Evolutionary conservation across 2,888 invertebrate genomes (phyloP), one percentile per base, ranked within the genome.

Genomic region (Limnephilus lunatus): DNA sequence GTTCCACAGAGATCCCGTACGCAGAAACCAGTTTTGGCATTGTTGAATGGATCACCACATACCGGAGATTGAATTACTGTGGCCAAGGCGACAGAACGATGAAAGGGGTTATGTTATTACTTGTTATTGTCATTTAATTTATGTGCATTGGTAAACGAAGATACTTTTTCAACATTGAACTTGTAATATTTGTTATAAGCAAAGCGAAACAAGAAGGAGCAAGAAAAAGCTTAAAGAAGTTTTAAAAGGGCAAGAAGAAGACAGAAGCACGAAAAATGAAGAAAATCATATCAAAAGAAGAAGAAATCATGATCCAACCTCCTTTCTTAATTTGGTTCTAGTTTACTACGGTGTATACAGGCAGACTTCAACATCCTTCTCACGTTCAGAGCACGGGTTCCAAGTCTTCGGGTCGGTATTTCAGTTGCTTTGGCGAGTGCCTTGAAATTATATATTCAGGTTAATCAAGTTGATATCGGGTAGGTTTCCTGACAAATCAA

Each of bases 1-100:
- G 86, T 86, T 44, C n/a, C 30, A 48, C 30, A 14, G n/a, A 86
- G 86, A 48, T 86, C 86, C 86, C 48, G 44, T 86, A 86, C 44
- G 39, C 86, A 12, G n/a, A 44, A 86, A n/a, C 86, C n/a, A 44
- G n/a, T 86, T 86, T 25, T 44, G 86, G 39, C 35, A 30, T 86
- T 30, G n/a, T 86, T 44, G 44, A 44, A 86, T 86, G 86, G 44
- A 44, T 44, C 86, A 30, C 68, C 68, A 68, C 68, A 68, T 68
- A n/a, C 68, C 68, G 68, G 68, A 68, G 68, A 68, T 68, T 68
- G 68, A 68, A 68, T 68, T 68, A 68, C 68, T 68, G 68, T 5
- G n/a, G 68, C 68, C 68, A n/a, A 68, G 68, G 9, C 68, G 68
- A 68, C 68, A 68, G 68, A 68, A 68, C 68, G 68, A n/a, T n/a